These are phyloP conservation scores for Acanthochromis polyacanthus DNA, from an alignment of 2,113 vertebrate species.

Conservation along the genomic window DNA sequence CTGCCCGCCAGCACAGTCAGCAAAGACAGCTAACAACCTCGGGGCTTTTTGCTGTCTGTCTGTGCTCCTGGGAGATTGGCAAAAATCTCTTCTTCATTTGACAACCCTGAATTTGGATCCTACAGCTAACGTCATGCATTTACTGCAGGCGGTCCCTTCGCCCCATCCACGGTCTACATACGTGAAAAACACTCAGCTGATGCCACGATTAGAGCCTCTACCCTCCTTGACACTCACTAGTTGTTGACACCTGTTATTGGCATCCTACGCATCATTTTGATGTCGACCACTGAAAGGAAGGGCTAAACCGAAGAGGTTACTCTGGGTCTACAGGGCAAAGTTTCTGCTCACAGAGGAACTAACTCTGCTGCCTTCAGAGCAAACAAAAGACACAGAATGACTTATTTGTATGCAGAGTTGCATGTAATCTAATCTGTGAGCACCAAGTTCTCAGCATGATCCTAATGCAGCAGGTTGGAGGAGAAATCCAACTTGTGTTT, in stretches of 20 bases:
- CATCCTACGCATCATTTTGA: neutral
- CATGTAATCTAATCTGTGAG: constrained; percentile 33
- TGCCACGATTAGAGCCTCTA: neutral
- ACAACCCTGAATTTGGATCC: constrained; percentile 8
- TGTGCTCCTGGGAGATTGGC: neutral
- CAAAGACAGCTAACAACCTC: constrained; percentile 22
- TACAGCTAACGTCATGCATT: constrained; percentile 3
- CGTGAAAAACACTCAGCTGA: neutral
- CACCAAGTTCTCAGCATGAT: constrained; percentile 29
- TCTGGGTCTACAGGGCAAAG: neutral
- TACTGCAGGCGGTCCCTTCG: neutral
- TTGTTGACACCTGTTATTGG: neutral
- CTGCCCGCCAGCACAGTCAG: constrained; percentile 22
- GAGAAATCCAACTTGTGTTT: neutral
- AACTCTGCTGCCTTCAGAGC: no score
- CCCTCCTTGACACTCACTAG: neutral
- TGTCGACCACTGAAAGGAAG: neutral
- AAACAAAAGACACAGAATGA: neutral
- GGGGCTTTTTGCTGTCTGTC: constrained; percentile 18
- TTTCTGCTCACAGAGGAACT: neutral
- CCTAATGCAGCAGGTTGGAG: constrained; percentile 21
- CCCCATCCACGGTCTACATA: neutral
- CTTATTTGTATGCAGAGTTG: constrained; percentile 30
- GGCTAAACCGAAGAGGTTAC: neutral
- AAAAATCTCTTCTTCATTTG: constrained; percentile 16